These are phyloP conservation scores for Brotula barbata DNA, from an alignment of 2,797 vertebrate genomes.

Conservation along the genomic window DNA sequence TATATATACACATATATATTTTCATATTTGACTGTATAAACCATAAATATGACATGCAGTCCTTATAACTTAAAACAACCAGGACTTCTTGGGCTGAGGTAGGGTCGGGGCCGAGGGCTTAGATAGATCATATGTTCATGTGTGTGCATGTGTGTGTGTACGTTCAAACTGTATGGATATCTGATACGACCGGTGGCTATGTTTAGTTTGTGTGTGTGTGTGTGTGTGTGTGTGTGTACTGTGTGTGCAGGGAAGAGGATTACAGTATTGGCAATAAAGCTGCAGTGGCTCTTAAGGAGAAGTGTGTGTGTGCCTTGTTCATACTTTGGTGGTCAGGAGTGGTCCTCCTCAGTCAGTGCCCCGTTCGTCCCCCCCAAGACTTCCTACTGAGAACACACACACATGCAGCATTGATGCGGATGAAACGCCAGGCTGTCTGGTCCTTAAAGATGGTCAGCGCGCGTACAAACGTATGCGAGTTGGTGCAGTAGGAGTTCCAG, in stretches of 20 bases:
- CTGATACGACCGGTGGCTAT: conserved; percentile 19
- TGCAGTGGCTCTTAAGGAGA: conserved; percentile 72
- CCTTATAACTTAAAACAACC: conserved; percentile 94
- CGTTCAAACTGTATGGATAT: conserved; percentile 15
- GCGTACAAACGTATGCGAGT: conserved; percentile 94
- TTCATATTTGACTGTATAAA: conserved; percentile 94
- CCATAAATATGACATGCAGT: conserved; percentile 99
- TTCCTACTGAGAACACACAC: conserved; percentile 97
- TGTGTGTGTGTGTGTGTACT: conserved; percentile 33
- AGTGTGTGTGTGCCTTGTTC: conserved; percentile 61
- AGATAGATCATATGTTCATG: conserved; percentile 45
- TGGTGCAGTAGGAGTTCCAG: conserved; percentile 99
- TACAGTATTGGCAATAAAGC: conserved; percentile 80
- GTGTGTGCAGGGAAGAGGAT: conserved; percentile 46
- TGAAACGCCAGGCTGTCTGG: conserved; percentile 92
- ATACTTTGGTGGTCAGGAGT: conserved; percentile 55
- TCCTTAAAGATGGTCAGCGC: conserved; percentile 90
- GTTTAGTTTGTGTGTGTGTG: conserved; percentile 17
- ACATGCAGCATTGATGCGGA: conserved; percentile 94
- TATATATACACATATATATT: conserved; percentile 79
- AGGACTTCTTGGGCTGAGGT: conserved; percentile 97
- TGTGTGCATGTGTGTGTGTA: conserved; percentile 24
- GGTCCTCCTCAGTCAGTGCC: conserved; percentile 75
- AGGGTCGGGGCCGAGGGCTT: conserved; percentile 73
- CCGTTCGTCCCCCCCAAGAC: conserved; percentile 71